Percentiles rank a stretch among this genome's conserved stretches.
These are phyloP conservation scores for Ditula angustiorana DNA, from an alignment of 2,888 invertebrate species.

Conservation along the genomic window DNA sequence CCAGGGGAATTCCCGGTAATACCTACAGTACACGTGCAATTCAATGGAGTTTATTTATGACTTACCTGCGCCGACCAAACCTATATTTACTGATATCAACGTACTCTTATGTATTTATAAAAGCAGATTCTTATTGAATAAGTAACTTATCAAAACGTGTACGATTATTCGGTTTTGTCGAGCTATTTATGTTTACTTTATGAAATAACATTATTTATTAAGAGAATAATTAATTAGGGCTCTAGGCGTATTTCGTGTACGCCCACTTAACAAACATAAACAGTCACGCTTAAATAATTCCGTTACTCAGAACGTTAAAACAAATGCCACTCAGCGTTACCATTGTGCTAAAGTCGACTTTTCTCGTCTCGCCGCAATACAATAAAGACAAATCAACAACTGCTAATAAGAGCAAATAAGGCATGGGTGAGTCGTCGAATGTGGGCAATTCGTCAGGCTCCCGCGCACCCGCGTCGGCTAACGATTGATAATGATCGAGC, in stretches of 20 bases:
- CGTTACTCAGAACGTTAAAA: background rate
- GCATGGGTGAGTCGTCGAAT: conserved; percentile 41
- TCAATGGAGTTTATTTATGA: conserved; percentile 54
- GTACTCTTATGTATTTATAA: conserved; percentile 23
- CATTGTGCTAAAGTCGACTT: background rate
- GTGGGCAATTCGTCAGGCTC: conserved; percentile 50
- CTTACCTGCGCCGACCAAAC: conserved; percentile 30
- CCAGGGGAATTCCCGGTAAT: conserved; percentile 58
- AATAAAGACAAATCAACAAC: conserved; percentile 36
- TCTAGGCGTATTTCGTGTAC: background rate
- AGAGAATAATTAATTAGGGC: background rate
- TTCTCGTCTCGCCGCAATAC: background rate
- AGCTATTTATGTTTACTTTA: background rate
- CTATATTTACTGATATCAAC: conserved; percentile 38
- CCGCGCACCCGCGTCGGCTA: conserved; percentile 41
- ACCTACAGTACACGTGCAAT: conserved; percentile 58
- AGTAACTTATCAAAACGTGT: background rate
- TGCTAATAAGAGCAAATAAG: conserved; percentile 38
- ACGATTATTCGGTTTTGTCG: background rate
- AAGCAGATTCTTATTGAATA: conserved; percentile 7
- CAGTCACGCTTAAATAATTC: background rate
- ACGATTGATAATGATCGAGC: conserved; percentile 56
- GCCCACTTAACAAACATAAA: background rate
- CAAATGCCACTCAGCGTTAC: conserved; percentile 15
- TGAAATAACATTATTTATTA: background rate